Base-by-base conservation (phyloP, 2,888 invertebrate genomes). In the Melanophora roralis region DNA sequence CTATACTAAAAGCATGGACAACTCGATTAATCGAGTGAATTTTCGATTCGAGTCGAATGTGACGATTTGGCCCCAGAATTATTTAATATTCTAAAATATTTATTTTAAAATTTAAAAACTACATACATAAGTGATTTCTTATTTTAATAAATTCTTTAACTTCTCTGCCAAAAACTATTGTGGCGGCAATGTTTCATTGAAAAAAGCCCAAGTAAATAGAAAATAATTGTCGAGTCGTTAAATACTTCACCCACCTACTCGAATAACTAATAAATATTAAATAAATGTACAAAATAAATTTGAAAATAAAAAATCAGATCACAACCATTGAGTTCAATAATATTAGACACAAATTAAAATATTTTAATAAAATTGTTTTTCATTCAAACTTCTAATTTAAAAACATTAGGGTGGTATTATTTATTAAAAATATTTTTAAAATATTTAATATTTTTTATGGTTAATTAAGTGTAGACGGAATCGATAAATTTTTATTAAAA, bases 221-320 rank as follows among this genome's bases (percentile, higher is more conserved):
- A 57, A 32, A 71, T 51, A 53, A 47, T 49, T 36, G 47, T 60
- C 36, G 19, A 34, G 45, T 72, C 59, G 45, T 47, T 67, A 23
- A 62, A 47, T 72, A 62, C 72, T 78, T 78, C 78, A 73, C 72
- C 72, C 78, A 78, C 78, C 53, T 59, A 16, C 11, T 16, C 40
- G 11, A n/a, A 27, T 27, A 6, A n/a, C n/a, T 16, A 14, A 8
- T 34, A 45, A 19, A 14, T 16, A 27, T 27, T 38, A 19, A 55
- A 40, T 34, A 59, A 45, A 67, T 67, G 16, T 36, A 49, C 12
- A 65, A 38, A 9, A 21, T 7, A 14, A 19, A 21, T 14, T 12
- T 43, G 21, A 53, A 32, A 40, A 57, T 32, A 45, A 27, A 55
- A 68, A 27, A 5, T n/a, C n/a, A n/a, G n/a, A 62, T 60, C 32